Evolutionary conservation across 2,113 vertebrate genomes (phyloP).

Genomic region (Anguilla japonica): DNA sequence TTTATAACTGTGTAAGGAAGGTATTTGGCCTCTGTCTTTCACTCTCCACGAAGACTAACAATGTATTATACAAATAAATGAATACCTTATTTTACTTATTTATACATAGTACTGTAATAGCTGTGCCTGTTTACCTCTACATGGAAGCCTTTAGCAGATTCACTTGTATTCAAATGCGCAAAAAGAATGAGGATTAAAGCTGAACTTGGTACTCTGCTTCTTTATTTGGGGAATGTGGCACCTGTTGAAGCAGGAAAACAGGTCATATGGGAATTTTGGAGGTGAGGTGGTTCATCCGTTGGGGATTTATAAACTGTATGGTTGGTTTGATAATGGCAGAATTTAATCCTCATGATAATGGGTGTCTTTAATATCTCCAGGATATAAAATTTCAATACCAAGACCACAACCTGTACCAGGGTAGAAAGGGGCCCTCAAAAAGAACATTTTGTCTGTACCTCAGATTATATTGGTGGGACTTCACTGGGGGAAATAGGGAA

Average conservation of each 20-base stretch:
- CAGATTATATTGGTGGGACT: too few species aligned
- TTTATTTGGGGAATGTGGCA: background rate
- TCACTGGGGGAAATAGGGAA: too few species aligned
- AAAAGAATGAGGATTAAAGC: conserved; percentile 57
- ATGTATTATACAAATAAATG: conserved; percentile 23
- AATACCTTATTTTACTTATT: conserved; percentile 32
- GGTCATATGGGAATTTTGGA: too few species aligned
- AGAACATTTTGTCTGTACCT: too few species aligned
- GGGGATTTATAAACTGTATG: too few species aligned
- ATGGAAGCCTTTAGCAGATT: conserved; percentile 21
- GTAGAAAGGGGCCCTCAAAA: too few species aligned
- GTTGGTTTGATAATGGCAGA: too few species aligned
- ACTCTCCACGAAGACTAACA: conserved; percentile 1
- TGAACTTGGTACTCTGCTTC: conserved; percentile 29
- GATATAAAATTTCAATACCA: too few species aligned
- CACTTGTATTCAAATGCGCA: conserved; percentile 24
- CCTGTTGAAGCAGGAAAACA: background rate
- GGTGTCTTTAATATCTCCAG: too few species aligned
- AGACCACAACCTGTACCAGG: too few species aligned
- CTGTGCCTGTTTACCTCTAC: conserved; percentile 51
- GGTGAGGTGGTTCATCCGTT: too few species aligned
- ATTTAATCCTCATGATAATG: too few species aligned
- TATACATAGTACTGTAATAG: conserved; percentile 35
- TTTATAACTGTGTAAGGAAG: background rate
- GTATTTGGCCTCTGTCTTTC: background rate